These are phyloP conservation scores for Rhopalosiphum padi DNA, from an alignment of 1,140 invertebrate species.

Conservation along the genomic window DNA sequence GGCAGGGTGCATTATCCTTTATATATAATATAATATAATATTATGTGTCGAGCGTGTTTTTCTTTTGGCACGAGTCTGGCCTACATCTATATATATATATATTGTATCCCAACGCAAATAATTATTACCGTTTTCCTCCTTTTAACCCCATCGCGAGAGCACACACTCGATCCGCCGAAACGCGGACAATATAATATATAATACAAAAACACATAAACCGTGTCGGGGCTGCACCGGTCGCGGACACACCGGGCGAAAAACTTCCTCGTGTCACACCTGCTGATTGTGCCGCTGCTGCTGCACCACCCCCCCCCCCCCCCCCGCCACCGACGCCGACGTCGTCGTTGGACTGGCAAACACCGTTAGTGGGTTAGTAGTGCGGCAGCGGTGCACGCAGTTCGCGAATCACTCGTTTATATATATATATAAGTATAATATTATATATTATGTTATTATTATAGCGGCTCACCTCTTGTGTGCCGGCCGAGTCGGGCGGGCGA, in stretches of 20 bases:
- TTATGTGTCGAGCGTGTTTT: background rate
- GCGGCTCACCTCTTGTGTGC: background rate
- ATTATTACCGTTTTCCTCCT: background rate
- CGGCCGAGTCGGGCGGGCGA: background rate
- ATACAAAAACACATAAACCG: background rate
- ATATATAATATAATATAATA: background rate
- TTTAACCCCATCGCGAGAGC: background rate
- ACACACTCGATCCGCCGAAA: background rate
- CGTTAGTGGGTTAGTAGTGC: slow-evolving; percentile 45
- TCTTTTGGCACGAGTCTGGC: background rate
- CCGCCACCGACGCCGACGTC: background rate
- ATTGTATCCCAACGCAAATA: background rate
- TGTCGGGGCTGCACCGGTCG: background rate
- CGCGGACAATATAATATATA: background rate
- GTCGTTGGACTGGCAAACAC: background rate
- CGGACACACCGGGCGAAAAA: slow-evolving; percentile 30
- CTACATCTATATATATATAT: background rate
- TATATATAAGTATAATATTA: background rate
- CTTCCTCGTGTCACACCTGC: slow-evolving; percentile 20
- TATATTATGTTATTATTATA: background rate
- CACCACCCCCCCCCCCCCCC: background rate
- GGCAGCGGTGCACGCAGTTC: background rate
- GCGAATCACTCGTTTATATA: background rate
- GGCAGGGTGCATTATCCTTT: background rate
- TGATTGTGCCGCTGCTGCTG: background rate